phyloP scores from a whole-genome alignment of 2,113 vertebrate genomes.

The Gymnobelideus leadbeateri region DNA sequence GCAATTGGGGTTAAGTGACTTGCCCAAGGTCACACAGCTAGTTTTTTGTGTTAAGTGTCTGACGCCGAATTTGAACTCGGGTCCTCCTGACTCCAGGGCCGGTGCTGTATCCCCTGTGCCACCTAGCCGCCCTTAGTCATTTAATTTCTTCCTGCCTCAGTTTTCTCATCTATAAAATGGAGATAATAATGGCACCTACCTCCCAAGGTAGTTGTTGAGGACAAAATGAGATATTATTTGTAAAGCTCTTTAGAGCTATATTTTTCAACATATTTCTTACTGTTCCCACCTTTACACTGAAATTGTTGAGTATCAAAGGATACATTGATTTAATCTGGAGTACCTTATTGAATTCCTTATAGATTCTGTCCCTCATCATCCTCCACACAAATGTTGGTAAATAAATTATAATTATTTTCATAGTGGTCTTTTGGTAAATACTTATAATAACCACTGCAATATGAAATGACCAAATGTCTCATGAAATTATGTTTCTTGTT shows the following conservation, averaged over 20 bases:
- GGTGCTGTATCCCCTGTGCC: too few species aligned
- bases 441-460: neutral
- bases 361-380: neutral
- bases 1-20: too few species aligned
- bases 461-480: neutral
- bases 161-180: neutral
- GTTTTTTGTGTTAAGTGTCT: too few species aligned
- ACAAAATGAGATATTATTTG: neutral
- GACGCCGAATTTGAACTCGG: too few species aligned
- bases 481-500: neutral
- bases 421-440: neutral
- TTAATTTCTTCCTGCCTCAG: neutral
- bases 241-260: neutral
- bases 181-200: neutral
- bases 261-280: neutral
- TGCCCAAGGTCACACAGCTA: too few species aligned
- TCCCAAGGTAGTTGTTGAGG: neutral
- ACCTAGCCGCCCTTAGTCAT: neutral
- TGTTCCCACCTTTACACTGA: neutral
- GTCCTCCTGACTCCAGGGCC: too few species aligned
- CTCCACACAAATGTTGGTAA: neutral
- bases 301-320: neutral
- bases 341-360: neutral
- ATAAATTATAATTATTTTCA: conserved; percentile 1
- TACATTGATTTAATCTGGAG: neutral